Conservation (phyloP, 2,113 vertebrate species). For the Aythya baeri region DNA sequence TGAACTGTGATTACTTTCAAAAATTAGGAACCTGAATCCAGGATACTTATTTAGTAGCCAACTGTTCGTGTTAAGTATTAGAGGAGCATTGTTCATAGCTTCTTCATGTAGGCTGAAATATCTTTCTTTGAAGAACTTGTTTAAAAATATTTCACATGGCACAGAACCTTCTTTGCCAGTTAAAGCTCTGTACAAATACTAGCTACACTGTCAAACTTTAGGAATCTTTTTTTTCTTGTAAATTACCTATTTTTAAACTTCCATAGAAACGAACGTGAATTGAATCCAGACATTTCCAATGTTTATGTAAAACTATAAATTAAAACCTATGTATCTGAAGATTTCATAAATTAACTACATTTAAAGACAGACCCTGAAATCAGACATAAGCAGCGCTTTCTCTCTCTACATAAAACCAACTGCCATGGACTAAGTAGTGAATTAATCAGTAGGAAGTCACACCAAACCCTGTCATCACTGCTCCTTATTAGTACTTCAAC, state of each 20-base stretch:
- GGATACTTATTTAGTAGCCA: neutral
- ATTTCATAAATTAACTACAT: neutral
- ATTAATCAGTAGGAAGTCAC: neutral
- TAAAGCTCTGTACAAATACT: neutral
- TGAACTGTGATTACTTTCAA: conserved; percentile 14
- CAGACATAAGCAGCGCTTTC: neutral
- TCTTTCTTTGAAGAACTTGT: neutral
- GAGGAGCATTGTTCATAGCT: neutral
- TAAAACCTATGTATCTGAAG: neutral
- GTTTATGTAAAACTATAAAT: neutral
- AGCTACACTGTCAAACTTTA: neutral
- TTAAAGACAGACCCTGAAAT: neutral
- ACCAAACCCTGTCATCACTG: neutral
- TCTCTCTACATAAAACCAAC: neutral
- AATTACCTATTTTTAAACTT: neutral
- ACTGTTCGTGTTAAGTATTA: neutral
- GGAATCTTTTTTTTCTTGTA: neutral
- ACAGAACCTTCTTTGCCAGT: neutral
- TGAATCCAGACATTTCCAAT: neutral
- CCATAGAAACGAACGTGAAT: neutral
- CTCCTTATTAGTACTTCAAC: neutral
- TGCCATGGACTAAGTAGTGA: neutral
- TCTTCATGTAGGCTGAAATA: neutral
- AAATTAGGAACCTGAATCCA: neutral
- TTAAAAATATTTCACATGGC: neutral